Evolutionary conservation across 2,888 invertebrate species (phyloP).

Genomic region (Cryptocheilus praepositus): DNA sequence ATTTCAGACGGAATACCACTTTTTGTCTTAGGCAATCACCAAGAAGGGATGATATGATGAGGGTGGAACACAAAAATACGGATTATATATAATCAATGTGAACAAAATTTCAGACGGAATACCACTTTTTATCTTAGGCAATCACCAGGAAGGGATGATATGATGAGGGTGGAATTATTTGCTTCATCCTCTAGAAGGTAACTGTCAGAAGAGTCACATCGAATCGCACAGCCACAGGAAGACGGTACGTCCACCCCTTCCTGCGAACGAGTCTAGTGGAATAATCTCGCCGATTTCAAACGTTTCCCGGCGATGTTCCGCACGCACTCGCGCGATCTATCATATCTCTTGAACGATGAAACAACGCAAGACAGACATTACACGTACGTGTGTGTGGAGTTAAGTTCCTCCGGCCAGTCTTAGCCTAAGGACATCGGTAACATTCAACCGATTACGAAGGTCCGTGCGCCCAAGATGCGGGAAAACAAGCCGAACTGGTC

Average conservation of each 20-base stretch:
- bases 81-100: too few species aligned
- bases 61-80: too few species aligned
- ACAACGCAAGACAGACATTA: background rate
- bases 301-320: conserved; percentile 33
- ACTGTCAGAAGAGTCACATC: conserved; percentile 24
- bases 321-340: conserved; percentile 40
- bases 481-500: conserved; percentile 39
- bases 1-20: too few species aligned
- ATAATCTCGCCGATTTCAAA: conserved; percentile 28
- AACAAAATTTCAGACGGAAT: too few species aligned
- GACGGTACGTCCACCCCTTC: conserved; percentile 44
- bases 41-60: too few species aligned
- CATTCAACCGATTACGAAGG: conserved; percentile 36
- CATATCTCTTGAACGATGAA: conserved; percentile 4
- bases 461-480: conserved; percentile 12
- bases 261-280: conserved; percentile 30
- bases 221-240: conserved; percentile 28
- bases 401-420: conserved; percentile 1
- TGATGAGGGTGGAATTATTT: too few species aligned
- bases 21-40: too few species aligned
- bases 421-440: conserved; percentile 34
- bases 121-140: too few species aligned
- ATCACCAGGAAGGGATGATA: too few species aligned
- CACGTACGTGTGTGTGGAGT: background rate
- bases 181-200: conserved; percentile 21